A percentile compares a stretch with the other conserved stretches of the same genome.
Conservation (phyloP, 2,888 invertebrate species). For the Lepeophtheirus nordmannii region DNA sequence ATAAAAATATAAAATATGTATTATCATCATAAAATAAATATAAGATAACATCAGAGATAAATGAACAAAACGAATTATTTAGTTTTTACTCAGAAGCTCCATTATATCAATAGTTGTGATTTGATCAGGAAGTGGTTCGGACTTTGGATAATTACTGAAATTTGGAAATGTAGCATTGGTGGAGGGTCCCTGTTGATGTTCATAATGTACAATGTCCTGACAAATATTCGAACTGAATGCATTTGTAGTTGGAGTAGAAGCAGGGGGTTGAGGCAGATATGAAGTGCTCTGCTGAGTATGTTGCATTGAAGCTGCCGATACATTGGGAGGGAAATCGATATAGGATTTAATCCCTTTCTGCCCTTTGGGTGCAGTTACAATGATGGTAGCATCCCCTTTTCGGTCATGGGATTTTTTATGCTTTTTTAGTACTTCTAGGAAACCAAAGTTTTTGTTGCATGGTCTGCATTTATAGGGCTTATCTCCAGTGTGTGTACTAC, state of each 20-base stretch:
- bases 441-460: constrained; percentile 15
- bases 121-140: background rate
- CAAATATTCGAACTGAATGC: background rate
- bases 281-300: background rate
- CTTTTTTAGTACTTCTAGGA: constrained; percentile 2
- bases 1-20: too few relatives aligned
- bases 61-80: background rate
- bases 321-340: constrained; percentile 8
- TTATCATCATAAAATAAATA: too few relatives aligned
- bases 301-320: too few relatives aligned
- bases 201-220: background rate
- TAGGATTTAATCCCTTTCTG: constrained; percentile 5
- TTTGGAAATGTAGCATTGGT: background rate
- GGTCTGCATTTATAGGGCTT: constrained; percentile 17
- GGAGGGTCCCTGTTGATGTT: background rate
- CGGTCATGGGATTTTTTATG: constrained; percentile 21
- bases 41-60: too few relatives aligned
- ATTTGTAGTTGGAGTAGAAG: background rate
- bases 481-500: constrained; percentile 10
- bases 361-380: constrained; percentile 18
- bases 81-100: background rate
- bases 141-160: too few relatives aligned
- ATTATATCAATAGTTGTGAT: background rate
- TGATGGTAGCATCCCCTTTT: constrained; percentile 9
- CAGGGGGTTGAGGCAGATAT: background rate